Evolutionary conservation across 2,888 invertebrate genomes (phyloP).

Genomic region (Sicus ferrugineus): DNA sequence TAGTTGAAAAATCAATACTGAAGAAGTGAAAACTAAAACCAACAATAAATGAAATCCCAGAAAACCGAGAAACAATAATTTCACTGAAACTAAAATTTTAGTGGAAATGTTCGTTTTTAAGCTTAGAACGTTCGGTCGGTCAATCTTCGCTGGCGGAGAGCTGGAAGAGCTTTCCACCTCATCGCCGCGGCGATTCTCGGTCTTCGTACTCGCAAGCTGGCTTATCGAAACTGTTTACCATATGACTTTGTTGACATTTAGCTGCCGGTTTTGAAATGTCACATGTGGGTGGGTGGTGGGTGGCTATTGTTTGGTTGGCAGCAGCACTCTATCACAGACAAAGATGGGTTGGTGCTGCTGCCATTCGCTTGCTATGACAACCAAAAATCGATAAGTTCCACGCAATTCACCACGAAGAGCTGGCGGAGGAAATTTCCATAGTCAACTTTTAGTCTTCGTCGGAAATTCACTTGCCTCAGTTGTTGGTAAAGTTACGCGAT

Average conservation of each 20-base stretch:
- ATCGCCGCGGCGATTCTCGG: too few relatives aligned
- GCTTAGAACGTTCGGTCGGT: too few relatives aligned
- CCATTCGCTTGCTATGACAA: slow-evolving; percentile 13
- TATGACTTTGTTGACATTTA: slow-evolving; percentile 23
- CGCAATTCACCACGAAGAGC: slow-evolving; percentile 14
- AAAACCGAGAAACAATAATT: too few relatives aligned
- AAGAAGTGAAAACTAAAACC: too few relatives aligned
- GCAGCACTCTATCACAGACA: background rate
- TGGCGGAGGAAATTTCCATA: background rate
- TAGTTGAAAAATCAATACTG: too few relatives aligned
- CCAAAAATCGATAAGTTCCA: slow-evolving; percentile 15
- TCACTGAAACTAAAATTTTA: too few relatives aligned
- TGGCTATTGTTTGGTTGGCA: background rate
- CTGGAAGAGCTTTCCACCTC: too few relatives aligned
- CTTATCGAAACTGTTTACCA: background rate
- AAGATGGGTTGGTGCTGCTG: too few relatives aligned
- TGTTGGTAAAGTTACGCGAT: too few relatives aligned
- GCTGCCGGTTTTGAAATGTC: slow-evolving; percentile 15
- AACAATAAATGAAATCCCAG: too few relatives aligned
- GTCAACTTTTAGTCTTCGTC: slow-evolving; percentile 26
- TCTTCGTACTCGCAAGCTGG: background rate
- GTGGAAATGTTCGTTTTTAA: too few relatives aligned
- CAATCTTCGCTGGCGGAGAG: too few relatives aligned
- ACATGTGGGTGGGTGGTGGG: background rate
- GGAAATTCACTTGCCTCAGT: slow-evolving; percentile 12